Evolutionary conservation across 1,140 invertebrate species (phyloP).

Genomic region (Heliconius congener): DNA sequence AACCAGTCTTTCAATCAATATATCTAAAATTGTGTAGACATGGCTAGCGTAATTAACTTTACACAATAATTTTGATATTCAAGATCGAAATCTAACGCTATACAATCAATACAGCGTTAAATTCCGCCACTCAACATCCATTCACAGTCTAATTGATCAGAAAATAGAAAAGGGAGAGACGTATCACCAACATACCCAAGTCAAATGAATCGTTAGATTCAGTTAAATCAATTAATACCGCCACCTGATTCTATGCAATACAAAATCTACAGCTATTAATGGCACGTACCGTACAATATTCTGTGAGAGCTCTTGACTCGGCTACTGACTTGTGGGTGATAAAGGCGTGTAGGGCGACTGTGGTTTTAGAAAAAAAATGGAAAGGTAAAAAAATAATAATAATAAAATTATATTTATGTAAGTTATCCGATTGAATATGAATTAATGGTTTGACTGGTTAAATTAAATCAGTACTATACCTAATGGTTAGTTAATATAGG

Average conservation of each 20-base stretch:
- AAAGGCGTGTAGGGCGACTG: constrained; percentile 28
- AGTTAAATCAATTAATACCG: constrained; percentile 27
- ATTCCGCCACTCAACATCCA: not conserved
- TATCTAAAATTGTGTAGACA: too few species aligned
- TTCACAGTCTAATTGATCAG: not conserved
- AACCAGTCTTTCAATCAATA: too few species aligned
- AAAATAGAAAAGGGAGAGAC: not conserved
- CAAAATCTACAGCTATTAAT: constrained; percentile 30
- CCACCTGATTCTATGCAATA: constrained; percentile 22
- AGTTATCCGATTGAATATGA: too few species aligned
- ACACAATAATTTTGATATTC: too few species aligned
- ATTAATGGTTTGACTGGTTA: too few species aligned
- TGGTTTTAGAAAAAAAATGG: not conserved
- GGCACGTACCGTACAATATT: constrained; percentile 28
- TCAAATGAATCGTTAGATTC: not conserved
- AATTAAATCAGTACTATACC: too few species aligned
- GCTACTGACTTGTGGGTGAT: constrained; percentile 39
- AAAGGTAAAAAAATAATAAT: not conserved
- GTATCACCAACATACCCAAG: not conserved
- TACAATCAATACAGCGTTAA: not conserved
- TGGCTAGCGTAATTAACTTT: too few species aligned
- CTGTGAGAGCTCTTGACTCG: constrained; percentile 25
- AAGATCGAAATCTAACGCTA: too few species aligned
- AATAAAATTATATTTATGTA: too few species aligned
- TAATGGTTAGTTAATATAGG: too few species aligned